Evolutionary conservation across 2,888 invertebrate genomes (phyloP).

Genomic region (Volucella inflata): DNA sequence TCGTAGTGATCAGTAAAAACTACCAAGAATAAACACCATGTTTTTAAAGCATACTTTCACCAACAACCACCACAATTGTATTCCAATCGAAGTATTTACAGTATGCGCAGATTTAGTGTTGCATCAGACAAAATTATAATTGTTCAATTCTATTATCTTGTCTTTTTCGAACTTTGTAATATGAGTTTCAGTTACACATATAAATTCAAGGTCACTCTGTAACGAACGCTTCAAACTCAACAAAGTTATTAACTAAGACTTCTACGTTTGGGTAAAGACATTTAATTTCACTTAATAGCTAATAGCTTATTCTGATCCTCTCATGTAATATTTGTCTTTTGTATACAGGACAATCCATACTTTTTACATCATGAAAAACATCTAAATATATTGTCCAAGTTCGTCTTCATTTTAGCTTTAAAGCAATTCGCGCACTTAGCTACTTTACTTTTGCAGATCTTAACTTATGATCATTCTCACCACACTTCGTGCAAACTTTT

Average conservation of each 20-base stretch:
- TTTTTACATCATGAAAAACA: background rate
- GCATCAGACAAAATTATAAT: too few species aligned
- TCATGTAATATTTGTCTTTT: conserved; percentile 7
- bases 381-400: background rate
- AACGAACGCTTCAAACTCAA: background rate
- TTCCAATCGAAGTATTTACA: too few species aligned
- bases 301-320: conserved; percentile 20
- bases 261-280: conserved; percentile 2
- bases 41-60: too few species aligned
- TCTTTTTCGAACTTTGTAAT: too few species aligned
- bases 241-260: background rate
- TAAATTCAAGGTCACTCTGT: background rate
- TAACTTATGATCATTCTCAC: conserved; percentile 10
- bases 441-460: too few species aligned
- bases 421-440: too few species aligned
- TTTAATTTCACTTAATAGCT: conserved; percentile 18
- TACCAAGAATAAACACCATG: too few species aligned
- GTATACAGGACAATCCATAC: conserved; percentile 17
- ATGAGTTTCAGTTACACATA: too few species aligned
- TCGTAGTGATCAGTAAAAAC: too few species aligned
- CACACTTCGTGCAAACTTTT: background rate
- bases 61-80: too few species aligned
- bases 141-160: too few species aligned
- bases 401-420: conserved; percentile 14
- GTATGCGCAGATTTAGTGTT: too few species aligned